Evolutionary conservation across 2,888 invertebrate genomes (phyloP), one percentile per base, ranked within the genome.

Genomic region (Charanyca ferruginea): DNA sequence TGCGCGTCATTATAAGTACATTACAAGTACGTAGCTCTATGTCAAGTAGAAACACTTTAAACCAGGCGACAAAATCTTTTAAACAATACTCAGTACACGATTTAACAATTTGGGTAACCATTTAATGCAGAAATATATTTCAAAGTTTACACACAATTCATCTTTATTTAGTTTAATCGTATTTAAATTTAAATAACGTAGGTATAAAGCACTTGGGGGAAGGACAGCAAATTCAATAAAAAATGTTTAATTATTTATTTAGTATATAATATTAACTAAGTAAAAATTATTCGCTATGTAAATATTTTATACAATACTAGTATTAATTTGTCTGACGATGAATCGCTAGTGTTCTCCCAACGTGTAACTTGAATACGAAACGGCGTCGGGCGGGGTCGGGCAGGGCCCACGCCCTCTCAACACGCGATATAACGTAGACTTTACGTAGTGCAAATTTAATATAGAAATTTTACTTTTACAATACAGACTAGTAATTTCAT

Each of bases 201-300:
- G 93, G 92, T 93, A 95, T 96, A 96, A 96, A 96, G 96, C 96
- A 96, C 95, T 96, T 96, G 93, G 95, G 95, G 95, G 94, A 95
- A 96, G 95, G 96, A 95, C 95, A 95, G 96, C 96, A 95, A 96
- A 96, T 96, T 94, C 93, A 96, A 96, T 96, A 93, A 95, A 94
- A 95, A 96, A 95, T 91, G 92, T 93, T 94, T 90, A 90, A 90
- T 93, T 93, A 94, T 93, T 93, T 91, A 93, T 94, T 94, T 93
- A 94, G 89, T 94, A 92, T 91, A 91, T 83, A 93, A 91, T 83
- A 93, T 92, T 94, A 95, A 95, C 95, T 95, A 95, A 95, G 94
- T 94, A 95, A 95, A 95, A 95, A 95, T 94, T 94, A 95, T 94
- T 94, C 88, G 89, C 95, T 95, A 95, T 94, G 91, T 95, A 94